Percentiles rank a stretch among this genome's conserved stretches.
Evolutionary conservation across 1,140 invertebrate genomes (phyloP).

Genomic region (Caerostris extrusa): DNA sequence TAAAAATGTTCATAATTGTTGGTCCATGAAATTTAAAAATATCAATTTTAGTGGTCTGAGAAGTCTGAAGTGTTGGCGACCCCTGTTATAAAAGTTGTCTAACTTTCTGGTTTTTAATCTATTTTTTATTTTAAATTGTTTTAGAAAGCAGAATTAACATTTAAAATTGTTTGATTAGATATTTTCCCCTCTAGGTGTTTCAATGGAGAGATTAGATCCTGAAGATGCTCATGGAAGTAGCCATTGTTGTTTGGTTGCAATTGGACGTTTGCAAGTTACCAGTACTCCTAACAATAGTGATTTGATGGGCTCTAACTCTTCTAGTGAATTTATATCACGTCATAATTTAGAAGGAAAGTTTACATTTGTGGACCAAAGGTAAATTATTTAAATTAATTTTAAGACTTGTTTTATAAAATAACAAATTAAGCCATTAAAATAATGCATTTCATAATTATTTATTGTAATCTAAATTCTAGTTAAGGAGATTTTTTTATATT

Average conservation of each 20-base stretch:
- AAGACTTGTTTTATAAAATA: no score
- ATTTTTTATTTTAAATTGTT: background rate
- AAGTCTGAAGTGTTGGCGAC: no score
- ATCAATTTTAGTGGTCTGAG: no score
- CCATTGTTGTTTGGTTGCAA: slow-evolving; percentile 98
- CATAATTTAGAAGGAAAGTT: slow-evolving; percentile 98
- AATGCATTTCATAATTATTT: no score
- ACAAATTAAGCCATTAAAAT: no score
- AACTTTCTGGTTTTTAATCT: background rate
- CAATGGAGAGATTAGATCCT: slow-evolving; percentile 89
- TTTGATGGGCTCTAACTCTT: slow-evolving; percentile 91
- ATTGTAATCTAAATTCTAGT: no score
- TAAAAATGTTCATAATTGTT: no score
- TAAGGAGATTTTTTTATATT: no score
- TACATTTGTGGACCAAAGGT: slow-evolving; percentile 98
- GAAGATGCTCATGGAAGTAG: slow-evolving; percentile 87
- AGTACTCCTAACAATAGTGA: slow-evolving; percentile 96
- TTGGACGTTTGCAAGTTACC: slow-evolving; percentile 97
- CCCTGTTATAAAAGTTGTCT: background rate
- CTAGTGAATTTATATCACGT: slow-evolving; percentile 95
- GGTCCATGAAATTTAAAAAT: no score
- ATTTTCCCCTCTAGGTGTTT: slow-evolving; percentile 84
- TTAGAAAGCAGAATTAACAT: slow-evolving; percentile 53
- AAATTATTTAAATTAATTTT: background rate
- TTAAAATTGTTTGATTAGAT: slow-evolving; percentile 75